Percentiles rank a stretch among this genome's conserved stretches.
These are phyloP conservation scores for Tetragonisca angustula DNA, from an alignment of 2,888 invertebrate species.

Conservation along the genomic window DNA sequence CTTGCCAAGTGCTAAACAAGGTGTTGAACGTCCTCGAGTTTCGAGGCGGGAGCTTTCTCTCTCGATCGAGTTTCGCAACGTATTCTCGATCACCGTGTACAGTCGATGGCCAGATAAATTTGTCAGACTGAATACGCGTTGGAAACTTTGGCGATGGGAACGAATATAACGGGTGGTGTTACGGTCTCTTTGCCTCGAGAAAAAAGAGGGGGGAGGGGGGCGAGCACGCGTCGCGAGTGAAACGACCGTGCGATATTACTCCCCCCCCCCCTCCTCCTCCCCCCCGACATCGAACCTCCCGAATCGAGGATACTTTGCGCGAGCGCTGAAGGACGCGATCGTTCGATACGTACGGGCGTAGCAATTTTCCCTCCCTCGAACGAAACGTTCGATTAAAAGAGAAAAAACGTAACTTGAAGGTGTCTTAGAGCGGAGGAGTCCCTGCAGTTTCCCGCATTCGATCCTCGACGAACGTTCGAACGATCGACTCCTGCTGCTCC, in stretches of 20 bases:
- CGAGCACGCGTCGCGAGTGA: slow-evolving; percentile 14
- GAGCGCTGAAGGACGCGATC: slow-evolving; percentile 17
- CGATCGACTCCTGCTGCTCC: background rate
- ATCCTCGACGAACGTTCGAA: background rate
- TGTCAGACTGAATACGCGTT: background rate
- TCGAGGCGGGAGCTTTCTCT: background rate
- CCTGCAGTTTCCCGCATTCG: background rate
- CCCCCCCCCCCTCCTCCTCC: slow-evolving; percentile 35
- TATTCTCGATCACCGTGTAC: too few relatives aligned
- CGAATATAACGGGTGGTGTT: background rate
- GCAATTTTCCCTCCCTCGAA: slow-evolving; percentile 36
- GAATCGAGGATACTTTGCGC: slow-evolving; percentile 29
- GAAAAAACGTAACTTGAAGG: too few relatives aligned
- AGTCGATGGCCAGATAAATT: background rate
- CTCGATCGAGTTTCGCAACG: too few relatives aligned
- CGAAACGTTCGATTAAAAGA: slow-evolving; percentile 6
- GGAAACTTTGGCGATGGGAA: background rate
- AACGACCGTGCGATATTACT: slow-evolving; percentile 30
- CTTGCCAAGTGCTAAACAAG: slow-evolving; percentile 22
- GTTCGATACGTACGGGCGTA: slow-evolving; percentile 21
- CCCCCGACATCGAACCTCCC: slow-evolving; percentile 20
- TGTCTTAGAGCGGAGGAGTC: too few relatives aligned
- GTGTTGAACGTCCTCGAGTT: background rate
- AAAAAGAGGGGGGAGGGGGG: too few relatives aligned
- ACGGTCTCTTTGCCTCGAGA: too few relatives aligned